These are phyloP conservation scores for Camponotus floridanus DNA, from an alignment of 1,140 invertebrate genomes.

Conservation along the genomic window DNA sequence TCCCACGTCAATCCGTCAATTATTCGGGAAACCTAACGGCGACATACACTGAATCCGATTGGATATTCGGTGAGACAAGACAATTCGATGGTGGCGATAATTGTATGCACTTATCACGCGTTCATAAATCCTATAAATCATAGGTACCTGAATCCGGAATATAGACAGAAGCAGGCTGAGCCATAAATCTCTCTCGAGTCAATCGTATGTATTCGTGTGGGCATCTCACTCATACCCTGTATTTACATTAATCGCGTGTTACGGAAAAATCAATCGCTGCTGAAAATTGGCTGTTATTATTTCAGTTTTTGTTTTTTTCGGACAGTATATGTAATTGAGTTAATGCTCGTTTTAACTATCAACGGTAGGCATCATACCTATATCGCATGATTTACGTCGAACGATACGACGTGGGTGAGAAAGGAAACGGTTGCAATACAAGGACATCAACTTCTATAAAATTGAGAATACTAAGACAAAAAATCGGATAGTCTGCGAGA, in stretches of 20 bases:
- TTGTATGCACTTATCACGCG: conserved; percentile 37
- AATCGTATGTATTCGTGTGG: not conserved
- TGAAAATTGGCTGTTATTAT: not conserved
- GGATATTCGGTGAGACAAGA: conserved; percentile 3
- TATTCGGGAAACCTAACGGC: not conserved
- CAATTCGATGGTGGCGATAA: conserved; percentile 40
- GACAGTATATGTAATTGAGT: not conserved
- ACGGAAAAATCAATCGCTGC: conserved; percentile 38
- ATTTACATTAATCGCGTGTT: conserved; percentile 35
- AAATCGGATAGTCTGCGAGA: conserved; percentile 12
- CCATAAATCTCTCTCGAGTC: conserved; percentile 21
- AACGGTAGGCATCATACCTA: not conserved
- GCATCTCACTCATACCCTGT: not conserved
- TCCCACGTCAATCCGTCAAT: conserved; percentile 40
- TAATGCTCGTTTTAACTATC: conserved; percentile 9
- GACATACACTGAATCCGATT: not conserved
- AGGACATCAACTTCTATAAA: conserved; percentile 26
- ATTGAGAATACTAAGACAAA: not conserved
- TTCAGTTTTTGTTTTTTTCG: conserved; percentile 31
- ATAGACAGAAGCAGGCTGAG: not conserved
- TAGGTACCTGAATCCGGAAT: not conserved
- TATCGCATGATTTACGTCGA: conserved; percentile 5
- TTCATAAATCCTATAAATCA: conserved; percentile 25
- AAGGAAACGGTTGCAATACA: conserved; percentile 37
- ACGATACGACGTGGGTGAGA: conserved; percentile 10